These are phyloP conservation scores for Hydrozoanthus gracilis DNA, from an alignment of 92 coral and sea anemone genomes.

Conservation along the genomic window DNA sequence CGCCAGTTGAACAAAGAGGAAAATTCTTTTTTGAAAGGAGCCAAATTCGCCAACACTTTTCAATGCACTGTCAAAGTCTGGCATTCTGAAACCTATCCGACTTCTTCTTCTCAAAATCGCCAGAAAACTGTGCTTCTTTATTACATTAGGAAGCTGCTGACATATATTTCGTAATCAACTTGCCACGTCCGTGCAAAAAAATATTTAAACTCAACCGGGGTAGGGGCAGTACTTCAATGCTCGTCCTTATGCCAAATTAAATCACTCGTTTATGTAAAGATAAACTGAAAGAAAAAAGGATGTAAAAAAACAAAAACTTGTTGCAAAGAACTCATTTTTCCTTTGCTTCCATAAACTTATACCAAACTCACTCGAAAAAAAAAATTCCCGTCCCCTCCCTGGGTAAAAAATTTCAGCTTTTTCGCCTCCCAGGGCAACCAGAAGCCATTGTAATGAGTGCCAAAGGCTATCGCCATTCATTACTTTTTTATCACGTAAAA, in stretches of 20 bases:
- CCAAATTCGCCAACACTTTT: slow-evolving; percentile 75
- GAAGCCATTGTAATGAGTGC: background rate
- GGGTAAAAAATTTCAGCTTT: background rate
- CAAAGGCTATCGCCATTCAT: background rate
- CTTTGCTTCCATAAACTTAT: background rate
- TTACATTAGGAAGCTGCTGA: background rate
- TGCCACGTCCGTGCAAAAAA: background rate
- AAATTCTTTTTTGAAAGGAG: slow-evolving; percentile 59
- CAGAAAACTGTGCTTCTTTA: background rate
- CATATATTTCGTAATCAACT: background rate
- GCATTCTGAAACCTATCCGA: slow-evolving; percentile 16
- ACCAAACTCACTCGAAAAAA: background rate
- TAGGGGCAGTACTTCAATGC: background rate
- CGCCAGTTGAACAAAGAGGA: slow-evolving; percentile 46
- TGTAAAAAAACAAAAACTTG: background rate
- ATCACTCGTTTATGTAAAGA: background rate
- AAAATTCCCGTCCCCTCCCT: background rate
- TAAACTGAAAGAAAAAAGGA: background rate
- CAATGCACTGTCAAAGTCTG: slow-evolving; percentile 66
- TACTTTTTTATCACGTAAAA: no score
- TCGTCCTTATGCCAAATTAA: background rate
- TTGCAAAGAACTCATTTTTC: background rate
- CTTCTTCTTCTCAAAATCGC: no score
- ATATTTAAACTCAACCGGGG: background rate
- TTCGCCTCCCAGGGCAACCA: background rate